Evolutionary conservation across 2,113 vertebrate genomes (phyloP), one percentile per base, ranked within the genome.

Genomic region (Otus sunia): DNA sequence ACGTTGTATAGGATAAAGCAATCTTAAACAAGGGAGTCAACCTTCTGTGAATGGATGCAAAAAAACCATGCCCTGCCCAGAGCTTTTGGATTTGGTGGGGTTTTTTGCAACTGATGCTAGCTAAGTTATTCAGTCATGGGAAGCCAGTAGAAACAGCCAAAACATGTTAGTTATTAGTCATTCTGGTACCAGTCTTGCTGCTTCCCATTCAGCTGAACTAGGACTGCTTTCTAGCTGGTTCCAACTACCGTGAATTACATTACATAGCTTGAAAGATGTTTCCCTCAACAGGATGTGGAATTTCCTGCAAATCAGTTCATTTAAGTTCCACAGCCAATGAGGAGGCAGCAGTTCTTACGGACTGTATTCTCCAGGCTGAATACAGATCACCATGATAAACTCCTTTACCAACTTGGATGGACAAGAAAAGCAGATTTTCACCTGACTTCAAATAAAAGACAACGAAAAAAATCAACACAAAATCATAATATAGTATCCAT

Each of bases 31-130:
- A 66, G 26, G 14, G 6, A 2, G 9, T 47, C 67, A 29, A 49
- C 12, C 5, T 45, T 53, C 32, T 11, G 36, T 2, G 1, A 73
- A 84, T 6, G 11, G 13, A 36, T 39, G 36, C 41, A 49, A 53
- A 81, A 85, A 83, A 86, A 39, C 0, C 0, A 72, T 2, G 0
- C 2, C 21, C 18, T 50, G 37, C 7, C 16, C 60, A 56, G 17
- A 91, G 26, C 8, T 86, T 68, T 64, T 67, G 45, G 8, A 6
- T 63, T 52, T n/a, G 16, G 39, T 73, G 36, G 12, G 5, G 0
- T 9, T 37, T 12, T 7, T 68, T 52, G 6, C 36, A 76, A 26
- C 20, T 2, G 1, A 79, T 62, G 39, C 5, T 52, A 58, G 22
- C 14, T 86, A 69, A 69, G 36, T 77, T 73, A 5, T 53, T 72